A percentile compares a stretch with the other conserved stretches of the same genome.
Evolutionary conservation across 2,113 vertebrate genomes (phyloP).

Genomic region (Formicarius rufipectus): DNA sequence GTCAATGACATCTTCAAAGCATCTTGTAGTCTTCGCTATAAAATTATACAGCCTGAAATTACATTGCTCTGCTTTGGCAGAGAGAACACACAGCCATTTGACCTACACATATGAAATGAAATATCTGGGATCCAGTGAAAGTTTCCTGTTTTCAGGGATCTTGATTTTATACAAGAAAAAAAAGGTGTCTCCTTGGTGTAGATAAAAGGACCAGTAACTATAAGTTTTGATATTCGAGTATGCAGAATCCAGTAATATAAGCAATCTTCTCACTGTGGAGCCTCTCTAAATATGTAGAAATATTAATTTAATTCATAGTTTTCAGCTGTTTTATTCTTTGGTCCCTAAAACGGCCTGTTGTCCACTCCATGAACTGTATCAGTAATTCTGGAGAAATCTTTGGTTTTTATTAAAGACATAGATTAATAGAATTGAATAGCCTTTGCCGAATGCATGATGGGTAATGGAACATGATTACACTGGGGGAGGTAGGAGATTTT

Average conservation of each 20-base stretch:
- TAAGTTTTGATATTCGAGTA: neutral
- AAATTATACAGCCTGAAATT: conserved; percentile 72
- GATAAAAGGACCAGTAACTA: neutral
- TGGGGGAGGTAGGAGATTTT: neutral
- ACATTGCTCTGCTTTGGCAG: conserved; percentile 67
- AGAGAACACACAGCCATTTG: conserved; percentile 56
- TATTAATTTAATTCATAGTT: neutral
- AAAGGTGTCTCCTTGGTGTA: neutral
- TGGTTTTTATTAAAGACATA: neutral
- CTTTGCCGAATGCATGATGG: neutral
- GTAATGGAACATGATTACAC: neutral
- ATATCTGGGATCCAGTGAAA: conserved; percentile 58
- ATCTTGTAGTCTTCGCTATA: conserved; percentile 71
- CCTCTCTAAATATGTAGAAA: neutral
- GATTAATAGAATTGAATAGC: neutral
- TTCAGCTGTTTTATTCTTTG: neutral
- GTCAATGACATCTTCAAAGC: conserved; percentile 75
- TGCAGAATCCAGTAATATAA: neutral
- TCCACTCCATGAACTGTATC: neutral
- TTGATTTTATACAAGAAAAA: neutral
- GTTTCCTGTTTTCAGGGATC: conserved; percentile 18
- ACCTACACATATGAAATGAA: conserved; percentile 58
- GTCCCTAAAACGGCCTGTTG: neutral
- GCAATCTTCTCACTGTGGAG: neutral
- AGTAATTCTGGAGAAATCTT: neutral